Base-by-base conservation (phyloP, 2,888 invertebrate genomes). In the Campaea margaritaria region DNA sequence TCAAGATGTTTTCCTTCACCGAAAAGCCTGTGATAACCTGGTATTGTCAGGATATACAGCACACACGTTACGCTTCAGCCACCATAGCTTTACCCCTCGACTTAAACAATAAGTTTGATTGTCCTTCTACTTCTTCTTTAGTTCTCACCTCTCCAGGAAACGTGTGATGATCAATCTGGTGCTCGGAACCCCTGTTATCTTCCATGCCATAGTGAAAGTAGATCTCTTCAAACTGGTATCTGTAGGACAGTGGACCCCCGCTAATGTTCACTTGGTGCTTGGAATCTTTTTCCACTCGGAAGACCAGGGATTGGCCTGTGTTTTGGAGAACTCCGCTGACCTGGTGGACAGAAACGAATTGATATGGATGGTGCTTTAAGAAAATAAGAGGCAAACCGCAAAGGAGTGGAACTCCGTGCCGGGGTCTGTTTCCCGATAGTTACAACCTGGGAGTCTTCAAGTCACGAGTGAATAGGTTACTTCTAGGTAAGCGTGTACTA, bases 81-180 rank as follows among this genome's bases (percentile, higher is more conserved):
- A n/a, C n/a, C n/a, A n/a, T n/a, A n/a, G n/a, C n/a, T n/a, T n/a
- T n/a, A n/a, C n/a, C n/a, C n/a, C n/a, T n/a, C n/a, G n/a, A n/a
- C n/a, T n/a, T n/a, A n/a, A n/a, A n/a, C 34, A 9, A 34, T 34
- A 10, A 34, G 31, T 31, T 7, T 3, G 31, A 9, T 9, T 9
- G 10, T 31, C 8, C 7, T 9, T 7, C 8, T 9, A 1, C 4
- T 9, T 7, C 31, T 1, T 7, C 8, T 10, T 31, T 9, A 1
- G 10, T 31, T 9, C 94, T 94, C 82, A 99, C 99, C 96, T 99
- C 99, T 58, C 98, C 99, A 27, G 99, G 99, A 88, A 99, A 99
- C 43, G 97, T 95, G 77, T 98, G 96, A 65, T 98, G 97, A 75
- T 98, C 97, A 69, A 99, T 97, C 76, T 96, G 96, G 87, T 99